These are phyloP conservation scores for Gonatopus flavifemur DNA, from an alignment of 1,140 invertebrate genomes.

Conservation along the genomic window DNA sequence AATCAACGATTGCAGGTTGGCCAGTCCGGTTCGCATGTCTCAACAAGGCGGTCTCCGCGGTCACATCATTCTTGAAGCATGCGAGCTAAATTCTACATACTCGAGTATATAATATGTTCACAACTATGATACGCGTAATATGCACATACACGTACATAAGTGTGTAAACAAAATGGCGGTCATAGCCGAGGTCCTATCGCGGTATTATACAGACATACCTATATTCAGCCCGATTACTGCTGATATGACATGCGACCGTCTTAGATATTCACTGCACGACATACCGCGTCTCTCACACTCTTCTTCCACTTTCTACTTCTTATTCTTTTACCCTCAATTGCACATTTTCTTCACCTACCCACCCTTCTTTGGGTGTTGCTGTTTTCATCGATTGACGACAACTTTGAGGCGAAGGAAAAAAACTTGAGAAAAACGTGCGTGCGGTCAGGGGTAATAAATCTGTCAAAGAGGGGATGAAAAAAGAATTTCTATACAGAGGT, in stretches of 20 bases:
- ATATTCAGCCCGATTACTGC: constrained; percentile 54
- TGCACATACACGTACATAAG: constrained; percentile 35
- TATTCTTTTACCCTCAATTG: neutral
- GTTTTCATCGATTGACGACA: constrained; percentile 4
- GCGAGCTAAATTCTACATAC: constrained; percentile 55
- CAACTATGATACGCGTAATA: no score
- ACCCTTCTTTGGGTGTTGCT: neutral
- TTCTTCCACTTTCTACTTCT: constrained; percentile 1
- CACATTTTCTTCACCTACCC: neutral
- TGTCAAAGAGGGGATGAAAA: constrained; percentile 10
- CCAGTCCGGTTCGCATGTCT: constrained; percentile 49
- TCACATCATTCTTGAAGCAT: constrained; percentile 59
- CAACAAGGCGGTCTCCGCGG: constrained; percentile 56
- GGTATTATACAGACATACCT: constrained; percentile 55
- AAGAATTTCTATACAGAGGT: neutral
- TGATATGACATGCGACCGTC: constrained; percentile 60
- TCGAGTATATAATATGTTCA: no score
- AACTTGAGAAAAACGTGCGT: constrained; percentile 7
- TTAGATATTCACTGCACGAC: constrained; percentile 52
- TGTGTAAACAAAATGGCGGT: neutral
- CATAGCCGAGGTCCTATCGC: constrained; percentile 47
- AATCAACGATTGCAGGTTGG: constrained; percentile 14
- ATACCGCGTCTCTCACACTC: constrained; percentile 27
- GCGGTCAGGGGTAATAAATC: neutral
- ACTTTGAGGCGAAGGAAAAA: constrained; percentile 1